Conservation (phyloP, 1,140 invertebrate species). For the Formica selysi region DNA sequence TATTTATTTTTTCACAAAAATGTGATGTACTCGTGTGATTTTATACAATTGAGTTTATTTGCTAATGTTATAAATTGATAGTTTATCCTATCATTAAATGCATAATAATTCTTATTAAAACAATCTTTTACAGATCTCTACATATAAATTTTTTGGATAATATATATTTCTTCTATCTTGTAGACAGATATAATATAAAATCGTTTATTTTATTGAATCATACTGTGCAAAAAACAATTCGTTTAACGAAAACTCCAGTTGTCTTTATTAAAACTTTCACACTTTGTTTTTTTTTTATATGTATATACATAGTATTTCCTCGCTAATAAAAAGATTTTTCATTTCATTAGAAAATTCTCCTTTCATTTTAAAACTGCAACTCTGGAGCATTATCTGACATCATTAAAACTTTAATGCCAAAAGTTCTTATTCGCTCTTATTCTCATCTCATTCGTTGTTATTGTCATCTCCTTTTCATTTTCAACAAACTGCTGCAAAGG, state of each 20-base stretch:
- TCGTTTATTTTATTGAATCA: slow-evolving; percentile 1
- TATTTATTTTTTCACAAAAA: slow-evolving; percentile 27
- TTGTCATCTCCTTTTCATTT: too few species aligned
- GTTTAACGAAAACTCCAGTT: slow-evolving; percentile 18
- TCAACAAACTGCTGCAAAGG: neutral
- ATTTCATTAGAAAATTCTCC: too few species aligned
- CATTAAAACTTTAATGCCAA: too few species aligned
- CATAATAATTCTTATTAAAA: slow-evolving; percentile 49
- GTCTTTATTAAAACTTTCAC: slow-evolving; percentile 45
- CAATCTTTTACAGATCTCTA: slow-evolving; percentile 9
- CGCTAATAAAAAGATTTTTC: too few species aligned
- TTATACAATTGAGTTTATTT: slow-evolving; percentile 30
- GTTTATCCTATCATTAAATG: slow-evolving; percentile 37
- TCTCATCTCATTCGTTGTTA: too few species aligned
- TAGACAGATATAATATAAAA: slow-evolving; percentile 25
- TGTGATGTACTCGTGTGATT: neutral
- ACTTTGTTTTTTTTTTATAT: slow-evolving; percentile 27
- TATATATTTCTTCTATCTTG: slow-evolving; percentile 6
- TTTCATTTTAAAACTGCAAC: too few species aligned
- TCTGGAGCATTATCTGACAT: too few species aligned
- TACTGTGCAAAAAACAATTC: slow-evolving; percentile 7
- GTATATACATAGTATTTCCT: neutral
- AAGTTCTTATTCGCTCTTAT: too few species aligned
- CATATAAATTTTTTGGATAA: slow-evolving; percentile 8
- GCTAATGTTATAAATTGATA: slow-evolving; percentile 45